A percentile compares a stretch with the other conserved stretches of the same genome.
Evolutionary conservation across 2,797 vertebrate genomes (phyloP).

Genomic region (Gorsachius magnificus): DNA sequence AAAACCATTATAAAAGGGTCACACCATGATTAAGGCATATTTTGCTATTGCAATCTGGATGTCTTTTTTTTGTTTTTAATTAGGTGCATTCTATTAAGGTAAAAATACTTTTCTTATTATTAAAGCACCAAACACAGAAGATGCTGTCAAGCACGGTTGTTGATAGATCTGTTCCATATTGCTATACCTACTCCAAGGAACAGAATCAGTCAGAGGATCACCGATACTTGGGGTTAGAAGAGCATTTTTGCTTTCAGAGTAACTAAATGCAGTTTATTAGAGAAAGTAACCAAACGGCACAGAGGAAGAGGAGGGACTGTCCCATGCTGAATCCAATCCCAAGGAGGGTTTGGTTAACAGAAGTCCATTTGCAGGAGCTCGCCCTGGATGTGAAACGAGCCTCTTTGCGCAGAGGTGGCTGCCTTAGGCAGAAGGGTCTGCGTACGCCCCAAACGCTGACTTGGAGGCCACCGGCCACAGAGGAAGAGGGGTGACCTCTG

Average conservation of each 20-base stretch:
- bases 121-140: not conserved
- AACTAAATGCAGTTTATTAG: not conserved
- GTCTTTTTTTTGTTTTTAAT: not conserved
- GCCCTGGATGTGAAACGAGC: not conserved
- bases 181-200: not conserved
- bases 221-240: not conserved
- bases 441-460: not conserved
- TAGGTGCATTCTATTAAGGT: not conserved
- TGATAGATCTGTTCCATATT: not conserved
- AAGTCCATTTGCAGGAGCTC: not conserved
- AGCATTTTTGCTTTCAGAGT: not conserved
- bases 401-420: not conserved
- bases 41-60: not conserved
- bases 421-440: not conserved
- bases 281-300: not conserved
- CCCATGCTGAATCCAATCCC: fast-evolving
- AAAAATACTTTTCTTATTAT: not conserved
- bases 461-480: not conserved
- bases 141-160: not conserved
- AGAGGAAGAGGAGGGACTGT: not conserved
- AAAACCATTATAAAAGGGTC: constrained; percentile 13
- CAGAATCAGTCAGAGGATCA: not conserved
- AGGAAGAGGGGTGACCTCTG: too few species aligned
- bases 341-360: not conserved
- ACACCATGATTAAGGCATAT: not conserved